Conservation (phyloP, 2,888 invertebrate genomes). For the Adelphocoris suturalis region DNA sequence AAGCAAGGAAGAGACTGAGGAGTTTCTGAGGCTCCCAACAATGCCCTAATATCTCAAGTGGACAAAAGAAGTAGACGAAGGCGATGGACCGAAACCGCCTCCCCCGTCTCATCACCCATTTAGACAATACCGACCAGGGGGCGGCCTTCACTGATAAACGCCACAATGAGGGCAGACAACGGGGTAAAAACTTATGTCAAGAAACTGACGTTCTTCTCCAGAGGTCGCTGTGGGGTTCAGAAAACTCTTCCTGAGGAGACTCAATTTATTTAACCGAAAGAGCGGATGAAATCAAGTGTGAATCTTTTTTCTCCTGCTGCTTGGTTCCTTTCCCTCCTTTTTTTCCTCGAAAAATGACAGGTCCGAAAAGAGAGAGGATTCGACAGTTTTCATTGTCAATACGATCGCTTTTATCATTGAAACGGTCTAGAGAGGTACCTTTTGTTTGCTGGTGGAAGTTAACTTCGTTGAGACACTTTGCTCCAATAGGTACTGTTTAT, state of each 20-base stretch:
- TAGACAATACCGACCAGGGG: conserved; percentile 59
- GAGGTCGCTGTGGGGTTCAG: conserved; percentile 44
- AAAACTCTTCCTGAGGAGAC: conserved; percentile 42
- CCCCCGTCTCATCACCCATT: conserved; percentile 59
- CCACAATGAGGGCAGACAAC: conserved; percentile 63
- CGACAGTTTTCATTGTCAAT: conserved; percentile 41
- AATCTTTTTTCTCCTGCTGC: conserved; percentile 47
- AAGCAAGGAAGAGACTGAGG: conserved; percentile 38
- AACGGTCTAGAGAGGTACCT: conserved; percentile 10
- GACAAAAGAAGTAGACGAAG: conserved; percentile 67
- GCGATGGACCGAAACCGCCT: conserved; percentile 67
- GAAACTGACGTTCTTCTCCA: conserved; percentile 56
- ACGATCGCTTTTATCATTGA: conserved; percentile 40
- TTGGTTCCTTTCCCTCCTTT: conserved; percentile 23
- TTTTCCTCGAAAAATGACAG: conserved; percentile 49
- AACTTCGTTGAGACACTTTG: not conserved
- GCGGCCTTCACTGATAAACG: conserved; percentile 53
- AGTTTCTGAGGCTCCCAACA: conserved; percentile 49
- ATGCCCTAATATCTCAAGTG: conserved; percentile 70
- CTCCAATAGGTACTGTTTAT: not conserved
- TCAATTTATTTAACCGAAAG: conserved; percentile 68
- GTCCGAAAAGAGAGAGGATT: conserved; percentile 27
- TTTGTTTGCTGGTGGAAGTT: not conserved
- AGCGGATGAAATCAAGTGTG: conserved; percentile 66
- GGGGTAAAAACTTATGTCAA: conserved; percentile 70